Base-by-base conservation (phyloP, 2,888 invertebrate genomes). In the Meandrusa payeni region DNA sequence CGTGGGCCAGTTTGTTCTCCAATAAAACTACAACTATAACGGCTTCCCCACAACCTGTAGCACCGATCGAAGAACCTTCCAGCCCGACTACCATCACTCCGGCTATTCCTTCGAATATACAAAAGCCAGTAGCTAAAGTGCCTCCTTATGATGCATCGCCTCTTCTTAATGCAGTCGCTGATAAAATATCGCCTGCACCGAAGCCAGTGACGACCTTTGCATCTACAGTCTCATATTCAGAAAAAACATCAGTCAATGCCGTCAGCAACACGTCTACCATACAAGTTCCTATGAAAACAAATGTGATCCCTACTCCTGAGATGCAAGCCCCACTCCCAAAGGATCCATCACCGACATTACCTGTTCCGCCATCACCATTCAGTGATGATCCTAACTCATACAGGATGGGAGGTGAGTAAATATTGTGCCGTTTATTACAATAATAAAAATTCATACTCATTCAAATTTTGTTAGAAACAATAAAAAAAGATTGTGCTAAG, bases 1-100 rank as follows among this genome's bases (percentile, higher is more conserved):
- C 93, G 0, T 93, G 93, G 93, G 92, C 93, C 1, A 92, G 93
- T 69, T 64, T 93, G 7, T 93, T 93, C 69, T 89, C 83, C 1
- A 88, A 59, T 45, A 83, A 83, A 54, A 38, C 69, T 10, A 55
- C 65, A 12, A 41, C 57, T 1, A 42, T 57, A 1, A 51, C 64
- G 1, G 47, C 62, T 0, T 55, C 61, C 2, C 52, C 57, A 0
- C 57, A 71, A 0, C 48, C 66, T 0, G 51, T 64, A 1, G 57
- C 61, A 9, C 52, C 68, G 3, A 46, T 60, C 0, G 81, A 85
- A 20, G 83, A 83, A 46, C 79, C 76, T 0, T 41, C 72, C 0
- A 77, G 72, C 38, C 81, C 88, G 1, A 72, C 76, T 0, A 54
- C 63, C 0, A 50, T 52, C 5, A 46, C 60, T 0, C 76, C 76